Percentiles rank a stretch among this genome's conserved stretches.
These are phyloP conservation scores for Ailurus styani DNA, from an alignment of 2,113 vertebrate genomes.

Conservation along the genomic window DNA sequence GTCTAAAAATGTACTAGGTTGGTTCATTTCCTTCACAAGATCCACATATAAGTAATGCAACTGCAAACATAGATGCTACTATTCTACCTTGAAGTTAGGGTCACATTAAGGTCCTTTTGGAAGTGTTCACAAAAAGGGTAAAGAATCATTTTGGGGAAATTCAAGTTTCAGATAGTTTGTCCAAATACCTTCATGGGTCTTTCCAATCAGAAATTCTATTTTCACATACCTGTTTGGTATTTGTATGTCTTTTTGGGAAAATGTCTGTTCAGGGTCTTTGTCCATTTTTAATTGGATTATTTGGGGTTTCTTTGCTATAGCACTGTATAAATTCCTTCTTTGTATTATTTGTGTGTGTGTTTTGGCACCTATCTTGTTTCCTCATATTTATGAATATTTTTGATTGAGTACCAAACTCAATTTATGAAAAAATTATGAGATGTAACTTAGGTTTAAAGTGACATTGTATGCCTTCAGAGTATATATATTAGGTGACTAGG, in stretches of 20 bases:
- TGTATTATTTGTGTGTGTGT: not conserved
- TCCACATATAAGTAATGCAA: not conserved
- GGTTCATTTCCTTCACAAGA: not conserved
- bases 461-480: not conserved
- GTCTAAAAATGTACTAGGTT: not conserved
- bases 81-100: not conserved
- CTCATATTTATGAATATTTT: not conserved
- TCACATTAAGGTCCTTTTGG: not conserved
- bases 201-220: not conserved
- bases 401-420: not conserved
- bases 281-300: not conserved
- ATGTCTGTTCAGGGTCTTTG: not conserved
- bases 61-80: not conserved
- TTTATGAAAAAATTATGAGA: not conserved
- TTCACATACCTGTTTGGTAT: not conserved
- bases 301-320: not conserved
- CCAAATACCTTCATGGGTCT: not conserved
- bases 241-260: not conserved
- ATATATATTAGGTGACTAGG: not conserved
- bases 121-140: not conserved
- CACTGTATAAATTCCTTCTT: not conserved
- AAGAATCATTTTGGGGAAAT: not conserved
- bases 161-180: not conserved
- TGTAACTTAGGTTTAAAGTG: not conserved
- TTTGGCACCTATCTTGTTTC: not conserved